Evolutionary conservation across 2,888 invertebrate genomes (phyloP).

Genomic region (Mimumesa dahlbomi): DNA sequence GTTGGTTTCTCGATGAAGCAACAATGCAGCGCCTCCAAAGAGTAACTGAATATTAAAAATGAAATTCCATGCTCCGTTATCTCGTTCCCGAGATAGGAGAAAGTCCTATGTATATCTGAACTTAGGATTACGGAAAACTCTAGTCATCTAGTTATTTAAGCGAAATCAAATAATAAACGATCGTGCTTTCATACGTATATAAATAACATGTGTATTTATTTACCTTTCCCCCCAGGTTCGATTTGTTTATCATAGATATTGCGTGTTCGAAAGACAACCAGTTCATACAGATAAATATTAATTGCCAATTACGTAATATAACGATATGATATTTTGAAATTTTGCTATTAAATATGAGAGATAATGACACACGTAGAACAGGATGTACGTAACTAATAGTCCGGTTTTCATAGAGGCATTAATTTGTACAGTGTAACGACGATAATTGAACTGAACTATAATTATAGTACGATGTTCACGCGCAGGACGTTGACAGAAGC

Average conservation of each 20-base stretch:
- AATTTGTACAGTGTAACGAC: too few species aligned
- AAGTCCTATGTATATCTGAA: conserved; percentile 68
- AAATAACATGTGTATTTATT: neutral
- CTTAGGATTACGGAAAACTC: conserved; percentile 68
- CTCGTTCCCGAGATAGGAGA: conserved; percentile 50
- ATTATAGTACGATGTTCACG: neutral
- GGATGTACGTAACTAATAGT: neutral
- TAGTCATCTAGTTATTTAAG: conserved; percentile 74
- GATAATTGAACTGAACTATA: neutral
- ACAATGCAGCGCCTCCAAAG: conserved; percentile 80
- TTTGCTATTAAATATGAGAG: too few species aligned
- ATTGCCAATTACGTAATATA: neutral
- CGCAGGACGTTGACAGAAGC: neutral
- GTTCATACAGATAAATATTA: too few species aligned
- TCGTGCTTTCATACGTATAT: conserved; percentile 53
- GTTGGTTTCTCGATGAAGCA: conserved; percentile 71
- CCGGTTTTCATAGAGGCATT: too few species aligned
- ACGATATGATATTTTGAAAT: too few species aligned
- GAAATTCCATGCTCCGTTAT: conserved; percentile 45
- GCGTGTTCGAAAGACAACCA: too few species aligned
- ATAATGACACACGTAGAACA: neutral
- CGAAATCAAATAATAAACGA: conserved; percentile 56
- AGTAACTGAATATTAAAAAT: conserved; percentile 65
- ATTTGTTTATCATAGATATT: neutral
- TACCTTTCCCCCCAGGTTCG: neutral